Conservation (phyloP, 2,113 vertebrate genomes). For the Phylloscopus trochiloides region DNA sequence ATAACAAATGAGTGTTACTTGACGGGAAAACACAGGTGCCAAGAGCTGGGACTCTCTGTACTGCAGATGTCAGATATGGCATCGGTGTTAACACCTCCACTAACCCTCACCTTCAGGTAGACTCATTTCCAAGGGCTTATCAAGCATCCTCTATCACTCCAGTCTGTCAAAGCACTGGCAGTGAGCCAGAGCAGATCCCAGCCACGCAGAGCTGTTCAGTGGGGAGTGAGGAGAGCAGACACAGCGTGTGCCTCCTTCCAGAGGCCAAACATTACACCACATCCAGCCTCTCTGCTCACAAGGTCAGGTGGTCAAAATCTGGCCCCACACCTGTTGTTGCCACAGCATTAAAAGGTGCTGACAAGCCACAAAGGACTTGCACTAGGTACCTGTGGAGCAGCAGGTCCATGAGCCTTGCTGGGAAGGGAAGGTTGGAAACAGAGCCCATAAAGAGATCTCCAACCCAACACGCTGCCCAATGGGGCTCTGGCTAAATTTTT, state of each 20-base stretch:
- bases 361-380: background rate
- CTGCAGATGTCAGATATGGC: slow-evolving; percentile 25
- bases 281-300: background rate
- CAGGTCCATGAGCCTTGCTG: fast-evolving
- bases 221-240: background rate
- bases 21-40: slow-evolving; percentile 50
- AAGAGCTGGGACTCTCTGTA: slow-evolving; percentile 18
- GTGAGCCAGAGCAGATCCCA: background rate
- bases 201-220: background rate
- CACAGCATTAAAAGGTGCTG: background rate
- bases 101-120: slow-evolving; percentile 47
- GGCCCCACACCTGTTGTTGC: fast-evolving
- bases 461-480: background rate
- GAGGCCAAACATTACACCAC: fast-evolving
- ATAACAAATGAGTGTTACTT: slow-evolving; percentile 61
- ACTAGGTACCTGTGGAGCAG: fast-evolving
- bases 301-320: fast-evolving
- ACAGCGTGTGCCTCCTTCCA: background rate
- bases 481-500: background rate
- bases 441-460: fast-evolving
- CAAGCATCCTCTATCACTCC: background rate
- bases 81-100: slow-evolving; percentile 38
- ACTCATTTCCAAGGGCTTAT: slow-evolving; percentile 23
- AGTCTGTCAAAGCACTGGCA: background rate
- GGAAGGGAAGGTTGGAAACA: background rate